Evolutionary conservation across 37 sponge, comb jelly and placozoan genomes (phyloP).

Genomic region (Eunapius fragilis): DNA sequence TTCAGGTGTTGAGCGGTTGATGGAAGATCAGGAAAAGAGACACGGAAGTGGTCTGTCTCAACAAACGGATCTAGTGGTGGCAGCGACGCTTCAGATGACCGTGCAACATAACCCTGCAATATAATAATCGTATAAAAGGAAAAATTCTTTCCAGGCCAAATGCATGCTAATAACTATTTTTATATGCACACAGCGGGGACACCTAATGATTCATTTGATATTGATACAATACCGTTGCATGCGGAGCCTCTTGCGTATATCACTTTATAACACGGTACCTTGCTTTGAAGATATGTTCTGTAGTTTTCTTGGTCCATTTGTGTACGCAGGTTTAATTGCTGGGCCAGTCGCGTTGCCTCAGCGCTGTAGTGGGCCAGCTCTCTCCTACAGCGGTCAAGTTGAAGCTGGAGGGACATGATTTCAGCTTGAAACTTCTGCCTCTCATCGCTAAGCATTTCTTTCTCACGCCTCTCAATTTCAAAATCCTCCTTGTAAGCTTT

Average conservation of each 20-base stretch:
- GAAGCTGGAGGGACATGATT: conserved; percentile 41
- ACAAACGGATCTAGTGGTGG: conserved; percentile 71
- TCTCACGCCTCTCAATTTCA: conserved; percentile 45
- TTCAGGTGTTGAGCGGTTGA: background rate
- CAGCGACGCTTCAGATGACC: conserved; percentile 35
- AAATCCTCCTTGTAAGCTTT: conserved; percentile 56
- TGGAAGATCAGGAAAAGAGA: background rate
- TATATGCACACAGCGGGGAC: no score
- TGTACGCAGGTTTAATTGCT: conserved; percentile 49
- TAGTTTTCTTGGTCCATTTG: conserved; percentile 57
- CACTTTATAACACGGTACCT: no score
- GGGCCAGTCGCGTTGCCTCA: conserved; percentile 51
- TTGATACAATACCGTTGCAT: no score
- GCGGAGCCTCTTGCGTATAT: no score
- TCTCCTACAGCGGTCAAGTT: background rate
- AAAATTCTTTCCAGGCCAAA: no score
- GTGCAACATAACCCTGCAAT: conserved; percentile 50
- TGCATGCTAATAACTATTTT: no score
- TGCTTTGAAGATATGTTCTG: conserved; percentile 53
- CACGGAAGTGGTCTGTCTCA: conserved; percentile 26
- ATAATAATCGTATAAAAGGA: no score
- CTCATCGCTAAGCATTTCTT: conserved; percentile 28
- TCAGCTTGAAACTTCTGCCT: conserved; percentile 55
- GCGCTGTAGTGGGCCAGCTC: conserved; percentile 52
- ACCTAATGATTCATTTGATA: no score